Base-by-base conservation (phyloP, 1,140 invertebrate genomes). In the Belonocnema kinseyi region DNA sequence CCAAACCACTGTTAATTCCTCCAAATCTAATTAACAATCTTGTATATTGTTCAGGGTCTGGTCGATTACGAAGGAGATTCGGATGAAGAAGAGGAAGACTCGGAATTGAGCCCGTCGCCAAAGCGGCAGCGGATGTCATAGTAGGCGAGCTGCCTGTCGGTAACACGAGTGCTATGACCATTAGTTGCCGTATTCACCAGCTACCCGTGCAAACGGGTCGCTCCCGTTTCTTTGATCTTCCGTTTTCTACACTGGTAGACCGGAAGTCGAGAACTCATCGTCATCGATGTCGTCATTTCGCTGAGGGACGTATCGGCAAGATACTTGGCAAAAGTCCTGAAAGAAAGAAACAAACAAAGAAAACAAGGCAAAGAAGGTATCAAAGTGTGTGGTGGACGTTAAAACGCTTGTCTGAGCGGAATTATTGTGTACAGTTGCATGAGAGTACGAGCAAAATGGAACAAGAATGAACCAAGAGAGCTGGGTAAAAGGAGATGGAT, bases 51-150 rank as follows among this genome's bases (percentile, higher is more conserved):
- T 51, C 86, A 98, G 97, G 97, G 97, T 83, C 93, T 99, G 80
- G 97, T 98, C 33, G 98, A 99, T 89, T 99, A 99, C 89, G 97
- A 98, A 87, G 97, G 97, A 75, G 97, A 98, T 90, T 97, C 96
- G 0, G 97, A 98, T 84, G 97, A 98, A 83, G 98, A 98, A 82
- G 97, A 98, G 73, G 96, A 97, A 77, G 96, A 97, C 58, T 94
- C 94, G 40, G 93, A 94, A 73, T 85, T 90, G 79, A 90, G 88
- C 80, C 92, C 93, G 75, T 90, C 92, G 40, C 90, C 92, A 75
- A 94, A 94, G 86, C 91, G 94, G 83, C 92, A 93, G 82, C 91
- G 94, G 83, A 90, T 94, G 71, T 93, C 93, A 93, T 93, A 93
- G 92, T 93, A 90, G 87, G 86, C 85, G 87, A 87, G 88, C 75